phyloP scores from a whole-genome alignment of 2,888 invertebrate genomes.

The Hemaris fuciformis region DNA sequence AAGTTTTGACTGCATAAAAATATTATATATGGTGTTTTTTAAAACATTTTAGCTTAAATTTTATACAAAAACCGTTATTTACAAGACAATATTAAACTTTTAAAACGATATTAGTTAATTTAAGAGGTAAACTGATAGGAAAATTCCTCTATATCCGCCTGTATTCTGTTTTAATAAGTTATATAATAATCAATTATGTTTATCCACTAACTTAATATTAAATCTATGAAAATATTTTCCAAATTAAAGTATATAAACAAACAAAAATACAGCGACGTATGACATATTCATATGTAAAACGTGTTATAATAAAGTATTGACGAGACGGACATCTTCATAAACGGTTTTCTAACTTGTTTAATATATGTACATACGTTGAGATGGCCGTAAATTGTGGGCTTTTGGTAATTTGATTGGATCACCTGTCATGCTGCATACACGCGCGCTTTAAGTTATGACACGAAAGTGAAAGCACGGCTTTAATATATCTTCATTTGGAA shows the following conservation, averaged over 20 bases:
- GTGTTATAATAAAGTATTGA: constrained; percentile 3
- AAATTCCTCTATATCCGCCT: no score
- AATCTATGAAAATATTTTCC: neutral
- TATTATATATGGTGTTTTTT: no score
- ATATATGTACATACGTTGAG: constrained; percentile 2
- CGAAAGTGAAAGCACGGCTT: neutral
- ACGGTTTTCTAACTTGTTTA: constrained; percentile 6
- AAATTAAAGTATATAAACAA: neutral
- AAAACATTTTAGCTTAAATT: no score
- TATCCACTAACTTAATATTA: no score
- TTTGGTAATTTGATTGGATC: constrained; percentile 13
- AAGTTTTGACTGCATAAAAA: neutral
- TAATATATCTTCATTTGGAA: neutral
- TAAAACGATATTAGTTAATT: no score
- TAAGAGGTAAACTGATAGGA: no score
- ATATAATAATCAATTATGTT: no score
- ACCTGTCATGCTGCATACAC: constrained; percentile 3
- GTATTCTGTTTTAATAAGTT: no score
- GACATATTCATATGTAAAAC: neutral
- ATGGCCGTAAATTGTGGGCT: constrained; percentile 6
- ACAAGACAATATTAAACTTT: no score
- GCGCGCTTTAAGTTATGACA: constrained; percentile 4
- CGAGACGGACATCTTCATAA: constrained; percentile 1
- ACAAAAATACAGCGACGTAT: neutral
- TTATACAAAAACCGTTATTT: no score